Evolutionary conservation across 1,140 invertebrate genomes (phyloP).

Genomic region (Grapholita molesta): DNA sequence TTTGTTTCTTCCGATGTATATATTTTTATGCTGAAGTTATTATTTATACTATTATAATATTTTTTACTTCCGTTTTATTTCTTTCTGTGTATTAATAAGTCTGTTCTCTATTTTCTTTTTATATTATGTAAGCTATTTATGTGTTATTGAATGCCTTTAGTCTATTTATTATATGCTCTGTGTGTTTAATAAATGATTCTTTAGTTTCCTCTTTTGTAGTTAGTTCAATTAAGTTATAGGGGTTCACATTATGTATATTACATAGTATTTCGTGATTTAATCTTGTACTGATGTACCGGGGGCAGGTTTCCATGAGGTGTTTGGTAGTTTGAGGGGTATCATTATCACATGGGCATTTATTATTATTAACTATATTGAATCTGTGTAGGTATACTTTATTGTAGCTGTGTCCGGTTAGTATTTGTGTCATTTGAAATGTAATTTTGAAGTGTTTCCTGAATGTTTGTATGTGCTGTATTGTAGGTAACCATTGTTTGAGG

Average conservation of each 20-base stretch:
- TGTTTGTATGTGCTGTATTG: not conserved
- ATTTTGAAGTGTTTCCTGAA: slow-evolving; percentile 17
- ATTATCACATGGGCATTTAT: slow-evolving; percentile 24
- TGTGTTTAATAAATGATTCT: not conserved
- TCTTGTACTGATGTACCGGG: not conserved
- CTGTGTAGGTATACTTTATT: slow-evolving; percentile 23
- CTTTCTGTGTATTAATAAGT: no score
- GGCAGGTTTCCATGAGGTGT: slow-evolving; percentile 21
- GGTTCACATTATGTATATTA: not conserved
- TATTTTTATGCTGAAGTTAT: no score
- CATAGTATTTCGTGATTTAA: not conserved
- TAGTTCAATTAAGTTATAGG: no score
- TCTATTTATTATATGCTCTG: not conserved
- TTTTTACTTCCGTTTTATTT: not conserved
- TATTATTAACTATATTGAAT: slow-evolving; percentile 20
- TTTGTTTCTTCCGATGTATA: no score
- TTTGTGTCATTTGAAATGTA: slow-evolving; percentile 20
- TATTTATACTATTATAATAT: no score
- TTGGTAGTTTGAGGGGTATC: not conserved
- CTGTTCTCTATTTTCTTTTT: no score
- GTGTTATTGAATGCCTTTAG: not conserved
- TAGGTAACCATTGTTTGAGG: not conserved
- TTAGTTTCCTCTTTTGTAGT: not conserved
- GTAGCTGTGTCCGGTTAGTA: no score
- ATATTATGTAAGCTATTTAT: not conserved